phyloP scores from a whole-genome alignment of 2,888 invertebrate species.

The Hermaeophaga mercurialis region DNA sequence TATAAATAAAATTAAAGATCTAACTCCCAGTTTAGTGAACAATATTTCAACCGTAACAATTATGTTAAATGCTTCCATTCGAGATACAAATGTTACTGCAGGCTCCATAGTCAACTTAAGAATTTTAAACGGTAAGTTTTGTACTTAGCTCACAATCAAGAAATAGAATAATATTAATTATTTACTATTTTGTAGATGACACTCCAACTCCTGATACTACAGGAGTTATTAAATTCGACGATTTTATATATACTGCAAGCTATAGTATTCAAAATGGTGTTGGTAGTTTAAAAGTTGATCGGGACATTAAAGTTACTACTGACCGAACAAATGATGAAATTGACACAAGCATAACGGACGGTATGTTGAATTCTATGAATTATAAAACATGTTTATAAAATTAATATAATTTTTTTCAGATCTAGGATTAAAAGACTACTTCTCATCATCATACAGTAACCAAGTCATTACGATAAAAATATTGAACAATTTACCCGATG shows the following conservation, averaged over 20 bases:
- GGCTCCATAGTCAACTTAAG: constrained; percentile 18
- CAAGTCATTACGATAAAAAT: constrained; percentile 4
- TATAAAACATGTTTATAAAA: no score
- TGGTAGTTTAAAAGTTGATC: constrained; percentile 13
- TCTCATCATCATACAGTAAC: constrained; percentile 9
- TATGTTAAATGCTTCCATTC: constrained; percentile 7
- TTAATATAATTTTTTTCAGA: constrained; percentile 22
- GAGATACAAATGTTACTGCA: constrained; percentile 6
- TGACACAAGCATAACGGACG: constrained; percentile 9
- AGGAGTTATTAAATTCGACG: constrained; percentile 8
- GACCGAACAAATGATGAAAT: constrained; percentile 14
- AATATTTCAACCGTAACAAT: constrained; percentile 12
- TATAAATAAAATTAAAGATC: background rate
- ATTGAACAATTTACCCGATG: constrained; percentile 23
- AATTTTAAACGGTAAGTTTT: constrained; percentile 19
- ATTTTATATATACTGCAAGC: constrained; percentile 12
- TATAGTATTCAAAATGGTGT: constrained; percentile 17
- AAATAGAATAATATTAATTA: background rate
- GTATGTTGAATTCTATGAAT: constrained; percentile 13
- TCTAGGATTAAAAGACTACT: constrained; percentile 11
- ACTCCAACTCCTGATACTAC: background rate
- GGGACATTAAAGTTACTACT: constrained; percentile 7
- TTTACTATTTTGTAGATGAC: constrained; percentile 6
- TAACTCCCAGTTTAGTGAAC: background rate
- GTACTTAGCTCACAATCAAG: background rate